Percentiles rank a stretch among this genome's conserved stretches.
Conservation (phyloP, 1,140 invertebrate species). For the Agrilus planipennis region DNA sequence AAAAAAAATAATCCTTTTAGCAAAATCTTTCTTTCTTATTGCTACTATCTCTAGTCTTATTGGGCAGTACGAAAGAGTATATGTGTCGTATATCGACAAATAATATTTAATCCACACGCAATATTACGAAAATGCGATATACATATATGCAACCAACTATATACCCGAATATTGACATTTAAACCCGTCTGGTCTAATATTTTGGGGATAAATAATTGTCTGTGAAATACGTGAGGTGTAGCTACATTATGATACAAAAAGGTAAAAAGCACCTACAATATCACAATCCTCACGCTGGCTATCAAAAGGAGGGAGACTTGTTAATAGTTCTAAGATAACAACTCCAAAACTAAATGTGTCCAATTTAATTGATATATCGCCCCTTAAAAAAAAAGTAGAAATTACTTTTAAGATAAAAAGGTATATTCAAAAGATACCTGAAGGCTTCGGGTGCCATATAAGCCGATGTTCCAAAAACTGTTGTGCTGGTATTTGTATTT, state of each 20-base stretch:
- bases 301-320: constrained; percentile 49
- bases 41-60: too few relatives aligned
- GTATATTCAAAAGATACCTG: constrained; percentile 8
- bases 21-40: too few relatives aligned
- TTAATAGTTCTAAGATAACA: constrained; percentile 57
- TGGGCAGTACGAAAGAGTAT: too few relatives aligned
- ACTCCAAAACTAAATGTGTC: constrained; percentile 71
- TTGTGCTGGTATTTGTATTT: constrained; percentile 37
- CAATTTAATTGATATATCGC: constrained; percentile 58
- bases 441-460: constrained; percentile 68
- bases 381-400: constrained; percentile 33
- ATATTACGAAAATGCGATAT: not conserved
- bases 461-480: constrained; percentile 53
- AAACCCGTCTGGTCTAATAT: too few relatives aligned
- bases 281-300: constrained; percentile 38
- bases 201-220: too few relatives aligned
- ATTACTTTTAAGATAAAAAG: not conserved
- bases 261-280: constrained; percentile 31
- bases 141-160: too few relatives aligned
- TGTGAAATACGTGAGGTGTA: too few relatives aligned
- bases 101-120: too few relatives aligned
- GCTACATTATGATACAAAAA: too few relatives aligned
- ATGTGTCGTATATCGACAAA: too few relatives aligned
- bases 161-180: too few relatives aligned
- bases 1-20: too few relatives aligned